Conservation (phyloP, 1,140 invertebrate species). For the Paraescarpia echinospica region DNA sequence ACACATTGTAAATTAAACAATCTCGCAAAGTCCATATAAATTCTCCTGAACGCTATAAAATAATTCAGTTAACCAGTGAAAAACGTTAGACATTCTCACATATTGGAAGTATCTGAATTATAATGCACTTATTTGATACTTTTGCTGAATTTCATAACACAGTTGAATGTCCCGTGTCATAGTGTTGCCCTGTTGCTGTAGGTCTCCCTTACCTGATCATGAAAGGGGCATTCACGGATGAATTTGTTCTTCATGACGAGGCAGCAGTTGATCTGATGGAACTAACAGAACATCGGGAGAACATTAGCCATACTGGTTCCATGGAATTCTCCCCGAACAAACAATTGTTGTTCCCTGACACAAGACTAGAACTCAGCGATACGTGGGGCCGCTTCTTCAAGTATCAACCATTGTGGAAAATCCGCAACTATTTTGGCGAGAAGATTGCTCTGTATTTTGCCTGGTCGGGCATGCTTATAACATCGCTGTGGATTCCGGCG, state of each 20-base stretch:
- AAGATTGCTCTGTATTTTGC: constrained; percentile 61
- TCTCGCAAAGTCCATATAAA: no score
- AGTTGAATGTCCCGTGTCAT: no score
- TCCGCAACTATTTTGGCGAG: constrained; percentile 60
- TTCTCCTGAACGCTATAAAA: no score
- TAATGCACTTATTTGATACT: no score
- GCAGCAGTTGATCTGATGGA: constrained; percentile 36
- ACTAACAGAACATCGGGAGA: constrained; percentile 22
- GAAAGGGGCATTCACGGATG: constrained; percentile 51
- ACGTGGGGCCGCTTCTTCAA: constrained; percentile 48
- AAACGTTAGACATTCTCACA: no score
- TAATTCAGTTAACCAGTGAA: no score
- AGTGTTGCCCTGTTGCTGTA: constrained; percentile 25
- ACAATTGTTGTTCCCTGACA: constrained; percentile 30
- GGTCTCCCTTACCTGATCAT: constrained; percentile 55
- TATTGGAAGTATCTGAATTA: no score
- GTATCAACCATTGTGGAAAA: constrained; percentile 55
- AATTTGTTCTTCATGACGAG: constrained; percentile 55
- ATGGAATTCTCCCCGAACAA: background rate
- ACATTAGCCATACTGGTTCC: background rate
- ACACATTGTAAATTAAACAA: no score
- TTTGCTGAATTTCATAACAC: no score
- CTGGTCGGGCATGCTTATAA: constrained; percentile 53
- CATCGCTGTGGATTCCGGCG: constrained; percentile 55
- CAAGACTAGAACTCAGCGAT: constrained; percentile 42